Base-by-base conservation (phyloP, 2,888 invertebrate species). In the Saturnia japonica region DNA sequence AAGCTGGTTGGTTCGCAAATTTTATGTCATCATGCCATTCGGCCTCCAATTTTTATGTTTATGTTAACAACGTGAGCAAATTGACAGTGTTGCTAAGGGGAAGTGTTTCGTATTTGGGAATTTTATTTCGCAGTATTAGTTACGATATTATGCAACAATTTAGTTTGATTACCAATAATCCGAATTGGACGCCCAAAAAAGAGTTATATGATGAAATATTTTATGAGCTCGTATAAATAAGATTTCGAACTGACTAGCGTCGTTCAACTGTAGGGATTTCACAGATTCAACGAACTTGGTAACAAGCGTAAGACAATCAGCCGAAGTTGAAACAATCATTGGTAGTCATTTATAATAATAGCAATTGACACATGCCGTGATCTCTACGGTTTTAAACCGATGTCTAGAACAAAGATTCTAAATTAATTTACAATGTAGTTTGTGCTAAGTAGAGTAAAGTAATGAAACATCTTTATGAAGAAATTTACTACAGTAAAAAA, bases 21-120 rank as follows among this genome's bases (percentile, higher is more conserved):
- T 91, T 90, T 89, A 90, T 90, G 90, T 90, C 89, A 88, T 88
- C 85, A 82, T 85, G 85, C 84, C 85, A 84, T 75, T 76, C 84
- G 90, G 82, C 90, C 90, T 91, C 88, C 88, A 82, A 82, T 81
- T 85, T 81, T 80, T 78, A 83, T 87, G 85, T 87, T 86, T 88
- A 89, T 88, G 86, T 87, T 84, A 87, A 86, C 86, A 83, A 83
- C 83, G 82, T 81, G 85, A 84, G 82, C 85, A 80, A 83, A 83
- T 84, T 80, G 77, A 73, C 74, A 71, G 71, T 80, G 85, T 85
- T 81, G 75, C 78, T 67, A 71, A 73, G 78, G 80, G 80, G 78
- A 80, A 79, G 79, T 75, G 57, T 77, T 73, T 74, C 72, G 68
- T 47, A 16, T 60, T 60, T 60, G 28, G 14, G 57, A 60, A 60